Evolutionary conservation across 2,888 invertebrate species (phyloP), one percentile per base, ranked within the genome.

Genomic region (Megalurothrips usitatus): DNA sequence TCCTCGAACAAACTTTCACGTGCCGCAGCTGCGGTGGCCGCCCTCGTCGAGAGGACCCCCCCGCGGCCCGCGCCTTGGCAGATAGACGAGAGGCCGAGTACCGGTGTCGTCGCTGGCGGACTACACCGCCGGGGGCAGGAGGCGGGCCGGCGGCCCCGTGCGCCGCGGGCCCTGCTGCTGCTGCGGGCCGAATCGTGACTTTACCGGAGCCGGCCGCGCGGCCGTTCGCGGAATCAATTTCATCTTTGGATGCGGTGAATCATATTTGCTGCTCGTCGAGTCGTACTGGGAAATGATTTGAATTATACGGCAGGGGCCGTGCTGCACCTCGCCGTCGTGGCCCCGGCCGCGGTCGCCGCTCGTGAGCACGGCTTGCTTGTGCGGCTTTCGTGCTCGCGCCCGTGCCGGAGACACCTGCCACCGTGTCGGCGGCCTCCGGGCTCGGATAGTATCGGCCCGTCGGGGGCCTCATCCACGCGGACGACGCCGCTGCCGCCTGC

Each of bases 191-290:
- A 68, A 75, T 75, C 68, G 68, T 75, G 68, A 75, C 68, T 75
- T 4, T 43, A 43, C 34, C 34, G 34, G 34, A n/a, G n/a, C 68
- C n/a, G n/a, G 68, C 68, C 23, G 11, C 68, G n/a, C 68, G 34
- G 34, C 12, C 23, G 26, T 75, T 75, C 68, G 68, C 10, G 68
- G 68, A 75, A 75, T 75, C 68, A 75, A 75, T 75, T 75, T 75
- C 68, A 75, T 75, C 68, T 75, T 75, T 75, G 68, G 26, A 75
- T 75, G 68, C 8, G 68, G 68, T 75, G 68, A 75, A 75, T 75
- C 68, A 75, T 75, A 75, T 75, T 75, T 26, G 58, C 58, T 58
- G 17, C 19, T 58, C 19, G 68, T n/a, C 14, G 19, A n/a, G 68
- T 26, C 68, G 9, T 75, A 23, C 68, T 75, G 68, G 68, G 68